Conservation (phyloP, 1,140 invertebrate species). For the Nasonia longicornis region DNA sequence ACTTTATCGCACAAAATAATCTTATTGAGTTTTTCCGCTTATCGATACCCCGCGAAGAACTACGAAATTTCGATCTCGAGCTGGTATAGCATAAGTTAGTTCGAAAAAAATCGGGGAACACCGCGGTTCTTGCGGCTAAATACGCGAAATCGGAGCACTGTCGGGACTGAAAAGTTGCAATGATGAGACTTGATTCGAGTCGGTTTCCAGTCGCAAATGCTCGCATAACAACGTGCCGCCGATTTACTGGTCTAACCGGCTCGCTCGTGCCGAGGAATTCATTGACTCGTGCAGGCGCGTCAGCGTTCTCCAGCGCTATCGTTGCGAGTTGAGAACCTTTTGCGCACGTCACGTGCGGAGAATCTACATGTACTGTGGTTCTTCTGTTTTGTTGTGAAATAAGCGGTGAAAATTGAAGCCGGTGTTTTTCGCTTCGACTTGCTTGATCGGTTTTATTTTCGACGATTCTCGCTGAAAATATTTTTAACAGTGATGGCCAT, state of each 20-base stretch:
- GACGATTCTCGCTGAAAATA: no score
- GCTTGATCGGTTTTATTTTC: no score
- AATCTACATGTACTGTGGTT: no score
- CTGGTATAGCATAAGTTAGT: background rate
- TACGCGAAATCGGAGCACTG: background rate
- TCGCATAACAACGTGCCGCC: background rate
- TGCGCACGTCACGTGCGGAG: background rate
- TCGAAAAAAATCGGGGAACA: background rate
- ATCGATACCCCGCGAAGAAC: background rate
- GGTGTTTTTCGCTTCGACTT: no score
- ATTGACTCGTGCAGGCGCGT: background rate
- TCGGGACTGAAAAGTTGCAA: background rate
- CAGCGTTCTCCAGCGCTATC: background rate
- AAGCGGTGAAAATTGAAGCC: no score
- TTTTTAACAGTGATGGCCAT: no score
- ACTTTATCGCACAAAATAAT: background rate
- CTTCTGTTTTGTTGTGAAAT: no score
- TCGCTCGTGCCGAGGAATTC: background rate
- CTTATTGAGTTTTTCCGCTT: background rate
- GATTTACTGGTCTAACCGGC: conserved; percentile 32
- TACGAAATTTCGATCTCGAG: background rate
- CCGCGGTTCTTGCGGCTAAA: background rate
- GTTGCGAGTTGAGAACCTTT: conserved; percentile 35
- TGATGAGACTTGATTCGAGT: conserved; percentile 15
- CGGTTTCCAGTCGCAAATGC: background rate